A percentile compares a stretch with the other conserved stretches of the same genome.
Conservation (phyloP, 2,113 vertebrate species). For the Serranochromis macrocephalus region DNA sequence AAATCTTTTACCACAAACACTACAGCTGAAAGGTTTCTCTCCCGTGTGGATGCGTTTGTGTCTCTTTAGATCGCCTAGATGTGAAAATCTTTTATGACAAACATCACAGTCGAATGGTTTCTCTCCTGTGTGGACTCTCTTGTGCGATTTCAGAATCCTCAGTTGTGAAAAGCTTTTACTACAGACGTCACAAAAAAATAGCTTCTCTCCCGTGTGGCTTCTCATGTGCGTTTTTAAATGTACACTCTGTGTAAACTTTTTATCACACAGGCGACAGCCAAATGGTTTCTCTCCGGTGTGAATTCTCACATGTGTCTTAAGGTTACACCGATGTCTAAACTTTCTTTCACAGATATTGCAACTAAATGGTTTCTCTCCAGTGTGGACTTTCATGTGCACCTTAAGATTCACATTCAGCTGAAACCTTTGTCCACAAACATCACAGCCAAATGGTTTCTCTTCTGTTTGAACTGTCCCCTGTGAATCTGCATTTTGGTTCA, state of each 20-base stretch:
- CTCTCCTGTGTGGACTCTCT: neutral
- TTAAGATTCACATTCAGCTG: neutral
- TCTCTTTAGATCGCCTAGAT: neutral
- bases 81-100: neutral
- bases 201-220: neutral
- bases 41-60: neutral
- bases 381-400: neutral
- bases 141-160: neutral
- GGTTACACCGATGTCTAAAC: neutral
- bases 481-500: neutral
- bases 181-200: neutral
- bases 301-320: neutral
- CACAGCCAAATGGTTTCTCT: neutral
- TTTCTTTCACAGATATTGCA: neutral
- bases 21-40: neutral
- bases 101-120: neutral
- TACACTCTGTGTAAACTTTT: neutral
- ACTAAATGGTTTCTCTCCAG: neutral
- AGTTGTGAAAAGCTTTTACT: neutral
- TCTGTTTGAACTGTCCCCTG: neutral
- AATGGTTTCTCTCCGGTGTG: neutral
- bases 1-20: neutral
- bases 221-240: neutral
- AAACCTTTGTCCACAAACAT: neutral
- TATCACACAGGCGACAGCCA: neutral